phyloP scores from a whole-genome alignment of 2,888 invertebrate species.

The Xestia xanthographa region DNA sequence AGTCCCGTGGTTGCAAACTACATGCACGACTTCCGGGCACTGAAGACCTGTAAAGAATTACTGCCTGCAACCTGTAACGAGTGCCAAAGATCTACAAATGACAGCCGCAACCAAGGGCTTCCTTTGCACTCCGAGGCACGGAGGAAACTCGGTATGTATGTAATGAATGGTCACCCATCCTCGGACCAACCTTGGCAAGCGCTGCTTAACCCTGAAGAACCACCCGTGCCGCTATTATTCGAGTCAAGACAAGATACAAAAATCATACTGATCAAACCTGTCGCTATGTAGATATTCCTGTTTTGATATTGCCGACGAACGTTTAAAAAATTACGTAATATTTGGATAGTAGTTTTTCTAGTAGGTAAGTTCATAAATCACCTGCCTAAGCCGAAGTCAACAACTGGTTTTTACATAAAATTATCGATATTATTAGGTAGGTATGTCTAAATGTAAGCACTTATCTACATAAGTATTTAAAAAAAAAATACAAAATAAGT shows the following conservation, averaged over 20 bases:
- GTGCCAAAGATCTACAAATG: neutral
- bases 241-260: neutral
- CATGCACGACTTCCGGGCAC: neutral
- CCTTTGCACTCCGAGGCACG: neutral
- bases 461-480: neutral
- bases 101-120: neutral
- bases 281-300: constrained; percentile 16
- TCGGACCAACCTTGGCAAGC: neutral
- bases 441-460: neutral
- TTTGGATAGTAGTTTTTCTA: constrained; percentile 1
- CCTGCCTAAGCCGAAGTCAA: neutral
- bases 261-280: neutral
- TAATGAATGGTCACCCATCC: neutral
- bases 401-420: constrained; percentile 8
- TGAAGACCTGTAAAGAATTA: neutral
- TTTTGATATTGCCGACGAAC: neutral
- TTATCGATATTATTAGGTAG: neutral
- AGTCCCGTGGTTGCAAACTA: neutral
- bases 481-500: neutral
- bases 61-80: neutral
- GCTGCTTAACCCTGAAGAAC: neutral
- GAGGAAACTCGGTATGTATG: neutral
- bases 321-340: constrained; percentile 18
- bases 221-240: neutral
- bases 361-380: constrained; percentile 16